Evolutionary conservation across 2,888 invertebrate species (phyloP), one percentile per base, ranked within the genome.

Genomic region (Hylaea fasciaria): DNA sequence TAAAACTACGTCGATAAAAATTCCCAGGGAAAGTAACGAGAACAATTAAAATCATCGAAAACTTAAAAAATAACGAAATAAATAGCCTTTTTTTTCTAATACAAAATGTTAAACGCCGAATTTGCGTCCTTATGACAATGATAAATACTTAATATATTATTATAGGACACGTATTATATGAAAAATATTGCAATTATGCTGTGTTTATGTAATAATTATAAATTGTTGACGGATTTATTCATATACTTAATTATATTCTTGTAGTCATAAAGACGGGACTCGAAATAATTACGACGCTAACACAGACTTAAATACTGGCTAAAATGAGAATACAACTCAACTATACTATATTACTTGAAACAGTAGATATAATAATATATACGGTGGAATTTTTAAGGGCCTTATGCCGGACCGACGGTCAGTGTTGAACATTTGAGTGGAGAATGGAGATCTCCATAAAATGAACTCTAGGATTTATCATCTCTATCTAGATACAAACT

Each of bases 61-160:
- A 91, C 91, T 91, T 91, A 90, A 90, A 91, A 67, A 87, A 85
- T 87, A 91, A 91, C 91, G 83, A 91, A 91, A 91, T 91, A 91
- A 91, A 91, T 91, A 91, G 78, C 72, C 80, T 85, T 84, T 81
- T 78, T 85, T 84, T 81, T 78, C 69, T 76, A 81, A 82, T 74
- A 71, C 80, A 80, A 76, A 72, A 74, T 72, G 65, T 71, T 71
- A 75, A 68, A 69, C 66, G 68, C 74, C 76, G 76, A 76, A 62
- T 62, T 58, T 65, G 72, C 73, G 75, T 77, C 80, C 74, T 76
- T 78, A 77, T 73, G 78, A 81, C 76, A 71, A 66, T 51, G 64
- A 60, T 62, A 29, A 60, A 61, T 55, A 57, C 52, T 41, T 43
- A 63, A 44, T 45, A 53, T 57, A 52, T 62, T 52, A 59, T 13